Evolutionary conservation across 2,113 vertebrate genomes (phyloP).

Genomic region (Salminus brasiliensis): DNA sequence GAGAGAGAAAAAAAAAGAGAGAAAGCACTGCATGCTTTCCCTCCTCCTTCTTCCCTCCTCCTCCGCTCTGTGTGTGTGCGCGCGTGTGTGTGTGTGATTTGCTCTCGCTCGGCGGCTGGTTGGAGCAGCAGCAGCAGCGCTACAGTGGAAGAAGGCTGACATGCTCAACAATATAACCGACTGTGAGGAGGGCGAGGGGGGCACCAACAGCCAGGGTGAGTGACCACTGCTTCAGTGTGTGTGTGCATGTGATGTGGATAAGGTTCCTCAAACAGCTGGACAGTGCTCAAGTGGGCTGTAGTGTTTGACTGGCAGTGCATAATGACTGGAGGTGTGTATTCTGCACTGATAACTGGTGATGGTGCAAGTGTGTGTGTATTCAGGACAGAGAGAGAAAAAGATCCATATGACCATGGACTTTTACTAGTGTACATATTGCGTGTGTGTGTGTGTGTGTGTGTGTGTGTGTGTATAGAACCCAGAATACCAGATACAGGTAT

Average conservation of each 20-base stretch:
- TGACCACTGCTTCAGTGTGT: background rate
- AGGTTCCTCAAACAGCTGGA: background rate
- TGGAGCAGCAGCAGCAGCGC: constrained; percentile 27
- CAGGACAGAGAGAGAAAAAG: no score
- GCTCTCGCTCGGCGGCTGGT: constrained; percentile 7
- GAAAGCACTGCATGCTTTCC: constrained; percentile 37
- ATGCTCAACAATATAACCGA: constrained; percentile 46
- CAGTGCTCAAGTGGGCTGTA: background rate
- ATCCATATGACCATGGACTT: constrained; percentile 4
- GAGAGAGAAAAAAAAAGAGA: constrained; percentile 35
- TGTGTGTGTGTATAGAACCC: background rate
- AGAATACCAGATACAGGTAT: background rate
- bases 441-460: background rate
- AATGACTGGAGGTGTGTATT: background rate
- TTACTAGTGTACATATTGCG: background rate
- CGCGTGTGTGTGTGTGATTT: background rate
- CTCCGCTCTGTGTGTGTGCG: background rate
- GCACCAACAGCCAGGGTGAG: constrained; percentile 45
- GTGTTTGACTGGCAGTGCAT: constrained; percentile 8
- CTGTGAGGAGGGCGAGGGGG: constrained; percentile 47
- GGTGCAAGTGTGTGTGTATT: background rate
- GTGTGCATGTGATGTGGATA: background rate
- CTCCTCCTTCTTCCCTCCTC: constrained; percentile 30
- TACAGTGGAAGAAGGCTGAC: constrained; percentile 7
- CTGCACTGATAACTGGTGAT: background rate